phyloP scores from a whole-genome alignment of 1,140 invertebrate species.

The Lepidostoma basale region DNA sequence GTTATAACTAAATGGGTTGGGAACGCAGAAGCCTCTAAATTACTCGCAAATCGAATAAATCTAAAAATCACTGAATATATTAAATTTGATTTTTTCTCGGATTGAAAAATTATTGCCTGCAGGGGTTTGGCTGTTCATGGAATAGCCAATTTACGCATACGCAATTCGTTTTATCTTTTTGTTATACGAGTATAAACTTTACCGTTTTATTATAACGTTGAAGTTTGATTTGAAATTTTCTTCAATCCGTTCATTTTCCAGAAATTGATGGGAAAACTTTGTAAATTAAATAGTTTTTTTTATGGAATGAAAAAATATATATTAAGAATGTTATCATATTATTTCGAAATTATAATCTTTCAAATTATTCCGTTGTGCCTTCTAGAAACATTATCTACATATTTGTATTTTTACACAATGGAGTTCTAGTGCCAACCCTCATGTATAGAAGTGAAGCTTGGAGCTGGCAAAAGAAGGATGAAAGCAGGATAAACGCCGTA shows the following conservation, averaged over 20 bases:
- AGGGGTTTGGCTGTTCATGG: constrained; percentile 29
- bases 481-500: too few relatives aligned
- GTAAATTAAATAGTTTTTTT: background rate
- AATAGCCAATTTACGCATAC: constrained; percentile 46
- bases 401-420: too few relatives aligned
- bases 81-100: constrained; percentile 36
- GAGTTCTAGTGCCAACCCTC: too few relatives aligned
- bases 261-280: background rate
- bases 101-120: constrained; percentile 37
- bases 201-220: background rate
- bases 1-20: constrained; percentile 24
- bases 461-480: too few relatives aligned
- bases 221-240: background rate
- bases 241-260: background rate
- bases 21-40: constrained; percentile 38
- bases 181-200: background rate
- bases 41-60: constrained; percentile 47
- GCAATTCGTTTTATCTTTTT: constrained; percentile 36
- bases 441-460: too few relatives aligned
- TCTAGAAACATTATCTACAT: too few relatives aligned
- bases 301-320: background rate
- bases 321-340: background rate
- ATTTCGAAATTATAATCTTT: background rate
- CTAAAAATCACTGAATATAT: constrained; percentile 46
- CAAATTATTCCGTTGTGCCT: too few relatives aligned